These are phyloP conservation scores for Cephus spinipes DNA, from an alignment of 2,888 invertebrate genomes.

Conservation along the genomic window DNA sequence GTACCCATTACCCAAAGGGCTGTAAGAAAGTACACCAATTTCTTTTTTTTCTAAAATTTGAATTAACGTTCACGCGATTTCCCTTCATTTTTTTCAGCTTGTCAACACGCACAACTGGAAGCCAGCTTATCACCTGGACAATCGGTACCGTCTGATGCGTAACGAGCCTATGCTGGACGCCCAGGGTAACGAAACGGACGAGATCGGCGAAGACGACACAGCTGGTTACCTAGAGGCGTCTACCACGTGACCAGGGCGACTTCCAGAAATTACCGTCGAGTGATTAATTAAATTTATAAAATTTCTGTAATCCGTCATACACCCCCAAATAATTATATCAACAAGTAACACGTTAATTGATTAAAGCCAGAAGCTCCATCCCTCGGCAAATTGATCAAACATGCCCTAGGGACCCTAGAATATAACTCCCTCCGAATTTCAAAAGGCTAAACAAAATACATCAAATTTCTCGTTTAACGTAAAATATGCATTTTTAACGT, in stretches of 20 bases:
- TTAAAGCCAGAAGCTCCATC: background rate
- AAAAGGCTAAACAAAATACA: background rate
- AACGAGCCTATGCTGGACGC: slow-evolving; percentile 56
- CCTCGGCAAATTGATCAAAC: background rate
- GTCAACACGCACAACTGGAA: slow-evolving; percentile 26
- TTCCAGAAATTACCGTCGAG: background rate
- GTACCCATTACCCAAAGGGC: no score
- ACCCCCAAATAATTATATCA: background rate
- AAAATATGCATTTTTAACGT: background rate
- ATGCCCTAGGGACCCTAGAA: background rate
- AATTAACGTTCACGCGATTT: background rate
- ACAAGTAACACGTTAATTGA: background rate
- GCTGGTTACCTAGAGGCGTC: background rate
- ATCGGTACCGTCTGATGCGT: slow-evolving; percentile 60
- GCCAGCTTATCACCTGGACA: slow-evolving; percentile 58
- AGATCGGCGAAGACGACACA: slow-evolving; percentile 47
- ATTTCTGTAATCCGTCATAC: background rate
- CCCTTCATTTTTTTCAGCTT: slow-evolving; percentile 36
- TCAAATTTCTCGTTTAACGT: background rate
- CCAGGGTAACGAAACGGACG: slow-evolving; percentile 47
- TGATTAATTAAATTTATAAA: background rate
- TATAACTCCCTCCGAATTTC: background rate
- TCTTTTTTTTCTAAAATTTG: background rate
- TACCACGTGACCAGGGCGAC: background rate
- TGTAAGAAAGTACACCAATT: background rate